Evolutionary conservation across 2,113 vertebrate genomes (phyloP), one percentile per base, ranked within the genome.

Genomic region (Panurus biarmicus): DNA sequence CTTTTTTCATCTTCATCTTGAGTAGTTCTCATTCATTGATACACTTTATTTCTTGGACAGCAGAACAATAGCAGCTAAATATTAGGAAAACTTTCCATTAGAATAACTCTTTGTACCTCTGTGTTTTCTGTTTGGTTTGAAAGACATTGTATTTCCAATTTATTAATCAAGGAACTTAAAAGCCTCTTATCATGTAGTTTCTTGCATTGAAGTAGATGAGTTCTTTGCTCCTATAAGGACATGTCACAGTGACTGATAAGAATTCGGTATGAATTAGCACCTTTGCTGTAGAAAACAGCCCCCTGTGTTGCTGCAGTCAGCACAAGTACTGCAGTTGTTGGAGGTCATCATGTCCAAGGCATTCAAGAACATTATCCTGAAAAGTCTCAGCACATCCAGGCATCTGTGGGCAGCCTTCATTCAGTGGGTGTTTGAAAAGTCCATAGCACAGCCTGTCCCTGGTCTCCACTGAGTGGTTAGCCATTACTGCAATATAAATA

Each of bases 401-500:
- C 67, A 26, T 85, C 85, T 93, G 82, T 85, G 87, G 79, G 75
- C 86, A 87, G 76, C 64, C 77, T 80, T 93, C 69, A 40, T 84
- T 92, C 75, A 38, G 64, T 12, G 47, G 40, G 31, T 67, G 60
- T 64, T 90, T 80, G 72, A 56, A 65, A 91, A 95, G 93, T 86
- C 94, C 85, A 35, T 20, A 88, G 79, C 93, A 93, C 87, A 90
- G 79, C 72, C 87, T 90, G 93, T 90, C 90, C 85, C 87, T 64
- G 71, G 73, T 93, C 95, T 95, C 85, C 76, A 83, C 56, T 64
- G 93, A 91, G 85, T 67, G 81, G n/a, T 93, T 94, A 90, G 85
- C 87, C 90, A 88, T 95, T 96, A 88, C 90, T 31, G 36, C 83
- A 92, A 95, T 88, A 93, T 91, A 95, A 95, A 95, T 95, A 91